Conservation (phyloP, 2,888 invertebrate genomes). For the Drosophila stalkeri region DNA sequence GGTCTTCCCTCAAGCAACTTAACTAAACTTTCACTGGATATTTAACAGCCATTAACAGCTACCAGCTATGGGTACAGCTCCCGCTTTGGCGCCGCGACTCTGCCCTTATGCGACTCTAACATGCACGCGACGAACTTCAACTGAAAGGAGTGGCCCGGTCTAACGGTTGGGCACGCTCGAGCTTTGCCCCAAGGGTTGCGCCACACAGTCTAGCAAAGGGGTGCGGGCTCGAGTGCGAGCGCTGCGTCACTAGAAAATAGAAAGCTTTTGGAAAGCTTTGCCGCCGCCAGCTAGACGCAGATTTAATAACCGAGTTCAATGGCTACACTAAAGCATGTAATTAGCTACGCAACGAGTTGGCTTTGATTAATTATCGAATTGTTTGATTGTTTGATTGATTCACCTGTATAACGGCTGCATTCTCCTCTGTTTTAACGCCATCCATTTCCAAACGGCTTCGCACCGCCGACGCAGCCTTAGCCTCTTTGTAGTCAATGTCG, state of each 20-base stretch:
- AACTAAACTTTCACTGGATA: conserved; percentile 38
- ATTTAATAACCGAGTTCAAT: conserved; percentile 40
- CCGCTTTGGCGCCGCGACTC: not conserved
- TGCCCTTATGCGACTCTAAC: conserved; percentile 65
- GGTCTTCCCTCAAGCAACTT: conserved; percentile 26
- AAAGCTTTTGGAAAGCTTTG: conserved; percentile 40
- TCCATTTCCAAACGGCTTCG: conserved; percentile 93
- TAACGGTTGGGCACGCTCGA: conserved; percentile 35
- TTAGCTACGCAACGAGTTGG: not conserved
- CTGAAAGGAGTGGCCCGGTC: conserved; percentile 72
- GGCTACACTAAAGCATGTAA: conserved; percentile 20
- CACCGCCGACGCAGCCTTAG: conserved; percentile 91
- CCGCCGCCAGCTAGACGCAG: not conserved
- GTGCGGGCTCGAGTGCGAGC: not conserved
- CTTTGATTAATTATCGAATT: not conserved
- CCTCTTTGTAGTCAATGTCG: conserved; percentile 93
- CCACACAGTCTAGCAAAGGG: not conserved
- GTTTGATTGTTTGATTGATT: conserved; percentile 42
- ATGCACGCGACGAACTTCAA: conserved; percentile 68
- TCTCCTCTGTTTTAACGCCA: conserved; percentile 94
- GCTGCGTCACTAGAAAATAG: conserved; percentile 9
- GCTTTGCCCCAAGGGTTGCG: conserved; percentile 41
- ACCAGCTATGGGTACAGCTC: not conserved
- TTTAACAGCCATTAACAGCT: conserved; percentile 58
- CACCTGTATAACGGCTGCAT: conserved; percentile 93